Evolutionary conservation across 2,888 invertebrate species (phyloP), one percentile per base, ranked within the genome.

Genomic region (Volucella zonaria): DNA sequence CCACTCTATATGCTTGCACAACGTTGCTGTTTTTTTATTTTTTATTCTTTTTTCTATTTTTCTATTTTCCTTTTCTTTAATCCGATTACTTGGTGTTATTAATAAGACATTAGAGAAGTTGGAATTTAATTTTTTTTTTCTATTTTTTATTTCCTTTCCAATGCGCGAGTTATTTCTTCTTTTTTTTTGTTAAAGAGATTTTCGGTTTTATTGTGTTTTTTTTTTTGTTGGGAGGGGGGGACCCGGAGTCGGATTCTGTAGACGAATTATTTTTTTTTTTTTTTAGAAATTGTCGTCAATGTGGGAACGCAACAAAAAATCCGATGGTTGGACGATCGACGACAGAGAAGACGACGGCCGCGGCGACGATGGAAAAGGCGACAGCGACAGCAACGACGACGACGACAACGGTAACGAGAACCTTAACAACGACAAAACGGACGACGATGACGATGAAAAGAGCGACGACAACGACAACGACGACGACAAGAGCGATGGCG

Each of bases 1-100:
- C 81, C 81, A 85, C 85, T n/a, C n/a, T 75, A 76, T 70, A 83
- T 81, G 73, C 81, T 85, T 85, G 85, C 80, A 85, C 81, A 85
- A 85, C 81, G 81, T 76, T 81, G 74, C 67, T 74, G 73, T 80
- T 74, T 18, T 80, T 74, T 80, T 74, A 1, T 80, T 74, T 61
- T 62, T 64, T 64, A 6, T 31, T 31, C 6, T 31, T 31, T 6
- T 6, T 4, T 23, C 23, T 23, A 4, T 23, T 23, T 31, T 31
- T 31, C 31, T 31, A 31, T 31, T 31, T 31, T 58, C 43, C 54
- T 80, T 74, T 49, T 49, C 40, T 58, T 75, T 80, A 83, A 83
- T 83, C 80, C 83, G 80, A 80, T 83, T 83, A 83, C 45, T 71
- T 66, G 68, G 31, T 31, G 31, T 18, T 51, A 66, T 83, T 80